phyloP scores from a whole-genome alignment of 2,888 invertebrate species.

The Eristalis tenax region DNA sequence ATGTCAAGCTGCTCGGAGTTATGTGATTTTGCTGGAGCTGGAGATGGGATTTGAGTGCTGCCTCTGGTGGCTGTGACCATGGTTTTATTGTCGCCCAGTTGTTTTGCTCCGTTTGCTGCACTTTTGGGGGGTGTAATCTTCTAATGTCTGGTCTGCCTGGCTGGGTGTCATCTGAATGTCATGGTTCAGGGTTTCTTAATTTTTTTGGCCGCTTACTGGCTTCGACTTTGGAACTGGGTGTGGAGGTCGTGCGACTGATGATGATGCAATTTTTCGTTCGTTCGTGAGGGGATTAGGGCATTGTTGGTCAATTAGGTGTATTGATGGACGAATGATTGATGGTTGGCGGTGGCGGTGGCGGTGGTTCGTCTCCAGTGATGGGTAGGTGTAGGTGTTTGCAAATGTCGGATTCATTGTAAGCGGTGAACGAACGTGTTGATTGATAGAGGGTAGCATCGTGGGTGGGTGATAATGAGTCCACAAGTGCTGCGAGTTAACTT shows the following conservation, averaged over 20 bases:
- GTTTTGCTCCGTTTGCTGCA: conserved; percentile 50
- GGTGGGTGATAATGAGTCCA: neutral
- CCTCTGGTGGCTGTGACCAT: conserved; percentile 1
- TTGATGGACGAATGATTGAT: conserved; percentile 61
- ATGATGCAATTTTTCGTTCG: conserved; percentile 53
- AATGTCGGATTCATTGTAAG: neutral
- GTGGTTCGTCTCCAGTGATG: neutral
- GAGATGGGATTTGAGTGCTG: conserved; percentile 42
- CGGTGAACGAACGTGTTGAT: conserved; percentile 22
- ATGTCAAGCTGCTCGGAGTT: conserved; percentile 69
- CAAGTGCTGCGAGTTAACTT: neutral
- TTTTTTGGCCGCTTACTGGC: neutral
- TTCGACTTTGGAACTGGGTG: conserved; percentile 39
- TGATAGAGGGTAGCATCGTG: neutral
- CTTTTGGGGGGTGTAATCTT: conserved; percentile 63
- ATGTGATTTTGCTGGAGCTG: conserved; percentile 57
- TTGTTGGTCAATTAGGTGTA: conserved; percentile 36
- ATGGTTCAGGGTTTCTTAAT: conserved; percentile 35
- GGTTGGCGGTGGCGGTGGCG: conserved; percentile 3
- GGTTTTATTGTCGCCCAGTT: conserved; percentile 51
- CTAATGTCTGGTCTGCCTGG: conserved; percentile 49
- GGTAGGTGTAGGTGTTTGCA: conserved; percentile 9
- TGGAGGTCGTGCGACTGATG: conserved; percentile 51
- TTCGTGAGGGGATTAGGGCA: neutral
- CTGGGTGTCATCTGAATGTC: conserved; percentile 70